phyloP scores from a whole-genome alignment of 2,113 vertebrate genomes.

The Morphnarchus princeps region DNA sequence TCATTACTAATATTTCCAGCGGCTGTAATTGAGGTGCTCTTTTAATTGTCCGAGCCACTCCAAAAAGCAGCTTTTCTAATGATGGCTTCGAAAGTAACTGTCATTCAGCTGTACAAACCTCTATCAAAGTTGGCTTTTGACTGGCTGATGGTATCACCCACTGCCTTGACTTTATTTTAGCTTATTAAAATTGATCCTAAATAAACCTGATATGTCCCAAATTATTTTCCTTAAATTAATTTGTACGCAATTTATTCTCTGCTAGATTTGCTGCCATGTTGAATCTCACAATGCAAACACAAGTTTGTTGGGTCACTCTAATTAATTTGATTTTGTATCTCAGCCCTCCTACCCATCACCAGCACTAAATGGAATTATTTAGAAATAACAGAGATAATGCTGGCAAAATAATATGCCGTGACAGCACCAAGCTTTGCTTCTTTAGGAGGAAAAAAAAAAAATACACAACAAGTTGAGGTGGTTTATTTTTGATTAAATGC shows the following conservation, averaged over 20 bases:
- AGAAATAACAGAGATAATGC: conserved; percentile 55
- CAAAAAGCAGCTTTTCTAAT: conserved; percentile 34
- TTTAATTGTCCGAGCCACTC: conserved; percentile 38
- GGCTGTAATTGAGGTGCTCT: conserved; percentile 46
- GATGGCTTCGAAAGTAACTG: conserved; percentile 18
- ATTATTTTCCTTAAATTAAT: conserved; percentile 71
- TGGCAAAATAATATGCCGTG: conserved; percentile 12
- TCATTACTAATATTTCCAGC: conserved; percentile 44
- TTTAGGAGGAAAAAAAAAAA: neutral
- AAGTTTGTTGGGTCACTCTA: conserved; percentile 58
- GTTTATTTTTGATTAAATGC: conserved; percentile 67
- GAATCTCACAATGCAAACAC: conserved; percentile 40
- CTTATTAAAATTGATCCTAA: conserved; percentile 75
- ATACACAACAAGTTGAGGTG: conserved; percentile 16
- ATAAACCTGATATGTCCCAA: conserved; percentile 68
- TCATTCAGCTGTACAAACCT: conserved; percentile 42
- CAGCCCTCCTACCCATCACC: conserved; percentile 47
- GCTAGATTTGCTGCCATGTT: conserved; percentile 24
- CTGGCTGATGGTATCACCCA: conserved; percentile 51
- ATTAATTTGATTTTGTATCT: conserved; percentile 67
- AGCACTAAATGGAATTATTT: conserved; percentile 60
- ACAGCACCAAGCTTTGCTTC: conserved; percentile 6
- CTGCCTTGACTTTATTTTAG: conserved; percentile 63
- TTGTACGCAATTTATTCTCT: conserved; percentile 61
- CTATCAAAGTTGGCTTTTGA: conserved; percentile 42